Evolutionary conservation across 1,140 invertebrate species (phyloP), one percentile per base, ranked within the genome.

Genomic region (Leptinotarsa undecemlineata): DNA sequence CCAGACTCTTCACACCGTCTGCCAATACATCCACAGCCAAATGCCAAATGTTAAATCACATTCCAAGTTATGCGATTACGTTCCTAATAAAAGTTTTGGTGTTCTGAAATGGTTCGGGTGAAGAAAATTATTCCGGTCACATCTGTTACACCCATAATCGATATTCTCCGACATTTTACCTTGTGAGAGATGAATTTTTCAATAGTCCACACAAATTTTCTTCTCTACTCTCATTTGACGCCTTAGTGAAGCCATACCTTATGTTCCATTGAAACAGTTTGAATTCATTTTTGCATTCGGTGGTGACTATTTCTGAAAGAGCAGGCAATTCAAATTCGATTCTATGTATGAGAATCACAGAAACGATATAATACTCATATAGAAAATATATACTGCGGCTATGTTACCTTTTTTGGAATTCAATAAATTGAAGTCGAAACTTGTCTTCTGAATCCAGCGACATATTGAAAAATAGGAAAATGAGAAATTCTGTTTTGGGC

Each of bases 41-140:
- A 47, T 64, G 62, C 71, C 71, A 72, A 72, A 47, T 64, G 71
- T 71, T 77, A 77, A 77, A 77, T 77, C 75, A 72, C 68, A 77
- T 77, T 77, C 75, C 72, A 77, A 77, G 72, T 77, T 77, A 74
- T 70, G 63, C 75, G 75, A 77, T 77, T 77, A 77, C 72, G 75
- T 73, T 67, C 72, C 75, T 74, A 77, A 77, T 77, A 77, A 77
- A 77, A 77, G 72, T 77, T 77, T 72, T 68, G 72, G 68, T 62
- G 72, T 72, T 72, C 71, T 13, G 48, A 51, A 72, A 64, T 69
- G 66, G 64, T 64, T 70, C 48, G 33, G 60, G 61, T 77, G 62
- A 61, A 57, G 48, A 62, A 77, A 71, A 68, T 68, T 68, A 76
- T 77, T 74, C 75, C 68, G 75, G 72, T 77, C 75, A 77, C 75